phyloP scores from a whole-genome alignment of 1,140 invertebrate genomes.

The Epicauta chinensis region DNA sequence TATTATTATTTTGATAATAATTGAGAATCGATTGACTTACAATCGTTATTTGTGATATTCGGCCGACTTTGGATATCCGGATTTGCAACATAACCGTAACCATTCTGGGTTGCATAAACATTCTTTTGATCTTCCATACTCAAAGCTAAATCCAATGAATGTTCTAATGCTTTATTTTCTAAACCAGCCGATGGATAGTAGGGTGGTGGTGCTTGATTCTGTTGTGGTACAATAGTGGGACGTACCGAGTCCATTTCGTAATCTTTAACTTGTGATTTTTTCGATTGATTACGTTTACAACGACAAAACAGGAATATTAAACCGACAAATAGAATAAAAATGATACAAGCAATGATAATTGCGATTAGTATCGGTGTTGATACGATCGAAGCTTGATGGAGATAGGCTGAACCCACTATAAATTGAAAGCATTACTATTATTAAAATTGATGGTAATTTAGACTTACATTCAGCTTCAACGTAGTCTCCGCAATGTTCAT shows the following conservation, averaged over 20 bases:
- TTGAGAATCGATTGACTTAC: constrained; percentile 38
- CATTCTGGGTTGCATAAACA: constrained; percentile 73
- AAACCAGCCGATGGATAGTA: constrained; percentile 77
- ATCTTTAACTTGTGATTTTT: constrained; percentile 76
- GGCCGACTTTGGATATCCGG: constrained; percentile 46
- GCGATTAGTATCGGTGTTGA: constrained; percentile 73
- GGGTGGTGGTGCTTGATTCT: constrained; percentile 75
- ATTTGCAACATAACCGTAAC: constrained; percentile 65
- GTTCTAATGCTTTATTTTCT: constrained; percentile 86
- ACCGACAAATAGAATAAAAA: constrained; percentile 70
- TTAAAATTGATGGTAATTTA: background rate
- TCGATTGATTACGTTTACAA: constrained; percentile 73
- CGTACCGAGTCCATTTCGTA: constrained; percentile 82
- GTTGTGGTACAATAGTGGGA: constrained; percentile 71
- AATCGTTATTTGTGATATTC: constrained; percentile 68
- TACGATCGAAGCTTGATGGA: constrained; percentile 68
- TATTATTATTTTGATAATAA: too few species aligned
- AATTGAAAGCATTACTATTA: constrained; percentile 19
- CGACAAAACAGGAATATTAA: constrained; percentile 79
- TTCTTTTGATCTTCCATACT: constrained; percentile 77
- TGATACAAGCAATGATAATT: constrained; percentile 72
- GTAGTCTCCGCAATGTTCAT: constrained; percentile 76
- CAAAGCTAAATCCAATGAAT: constrained; percentile 73
- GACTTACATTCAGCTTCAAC: constrained; percentile 73
- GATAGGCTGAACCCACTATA: constrained; percentile 70